Base-by-base conservation (phyloP, 1,140 invertebrate genomes). In the Coelopa frigida region DNA sequence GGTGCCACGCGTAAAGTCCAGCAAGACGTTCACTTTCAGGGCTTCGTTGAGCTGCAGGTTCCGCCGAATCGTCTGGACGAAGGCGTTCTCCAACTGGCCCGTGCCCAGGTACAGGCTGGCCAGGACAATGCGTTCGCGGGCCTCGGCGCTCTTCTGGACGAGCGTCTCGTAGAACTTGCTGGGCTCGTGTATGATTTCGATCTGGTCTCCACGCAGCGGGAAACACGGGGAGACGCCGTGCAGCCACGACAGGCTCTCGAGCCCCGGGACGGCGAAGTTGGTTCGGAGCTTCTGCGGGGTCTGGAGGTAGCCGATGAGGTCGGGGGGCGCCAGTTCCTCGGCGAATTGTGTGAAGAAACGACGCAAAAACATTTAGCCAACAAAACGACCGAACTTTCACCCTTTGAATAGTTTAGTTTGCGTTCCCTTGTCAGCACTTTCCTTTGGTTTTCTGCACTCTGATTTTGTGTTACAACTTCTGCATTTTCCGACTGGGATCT, bases 71-170 rank as follows among this genome's bases (percentile, higher is more conserved):
- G 75, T 70, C 12, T 79, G 71, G 6, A 89, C 85, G 59, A 98
- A 70, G 46, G 86, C 74, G 44, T 78, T 74, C 72, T 98, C 95
- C 48, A 95, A 70, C 22, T 77, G 61, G 2, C 94, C 94, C 48
- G 83, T 95, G 33, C 96, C 96, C 29, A 98, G 72, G 68, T 99
- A 99, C 5, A 99, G 71, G 37, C 94, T 96, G 3, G 93, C 86
- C 38, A 98, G 69, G 0, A 85, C 83, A 58, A 99, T 88, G 57
- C 95, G 78, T 41, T 74, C 72, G 51, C 81, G 80, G 3, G 93
- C 87, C 50, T 67, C 73, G 5, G 70, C 68, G 54, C 85, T 82
- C 66, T 82, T 81, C 29, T 83, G 70, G 58, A 92, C 59, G 12
- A 94, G 58, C 3, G 76, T 81, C 12, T 81, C 69, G 60, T 92